Conservation (phyloP, 2,888 invertebrate genomes). For the Lathronympha strigana region DNA sequence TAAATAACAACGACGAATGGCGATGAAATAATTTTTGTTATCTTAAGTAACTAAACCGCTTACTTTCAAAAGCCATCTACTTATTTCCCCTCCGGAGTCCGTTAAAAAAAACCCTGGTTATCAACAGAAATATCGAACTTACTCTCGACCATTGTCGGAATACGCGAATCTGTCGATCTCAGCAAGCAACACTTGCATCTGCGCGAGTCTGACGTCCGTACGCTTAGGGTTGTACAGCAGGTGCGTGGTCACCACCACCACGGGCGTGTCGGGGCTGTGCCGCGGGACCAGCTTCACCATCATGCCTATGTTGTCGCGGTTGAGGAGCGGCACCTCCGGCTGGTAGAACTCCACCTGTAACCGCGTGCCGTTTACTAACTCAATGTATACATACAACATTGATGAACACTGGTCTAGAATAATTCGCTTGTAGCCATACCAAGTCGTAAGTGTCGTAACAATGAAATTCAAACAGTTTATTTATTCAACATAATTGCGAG, state of each 20-base stretch:
- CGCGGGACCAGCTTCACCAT: conserved; percentile 89
- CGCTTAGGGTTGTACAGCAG: conserved; percentile 95
- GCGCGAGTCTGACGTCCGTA: conserved; percentile 95
- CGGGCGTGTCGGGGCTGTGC: conserved; percentile 70
- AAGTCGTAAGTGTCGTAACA: too few species aligned
- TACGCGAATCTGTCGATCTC: conserved; percentile 92
- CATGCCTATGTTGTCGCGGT: conserved; percentile 95
- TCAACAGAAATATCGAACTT: conserved; percentile 45
- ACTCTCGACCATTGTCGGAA: conserved; percentile 59
- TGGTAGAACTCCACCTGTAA: conserved; percentile 86
- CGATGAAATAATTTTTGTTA: too few species aligned
- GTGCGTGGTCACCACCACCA: conserved; percentile 97
- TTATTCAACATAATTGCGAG: too few species aligned
- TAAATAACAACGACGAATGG: too few species aligned
- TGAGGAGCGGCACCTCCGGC: conserved; percentile 86
- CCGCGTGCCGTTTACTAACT: neutral
- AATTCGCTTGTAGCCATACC: too few species aligned
- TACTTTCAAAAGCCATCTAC: too few species aligned
- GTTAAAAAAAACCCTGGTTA: neutral
- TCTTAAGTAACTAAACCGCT: too few species aligned
- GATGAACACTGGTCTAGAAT: neutral
- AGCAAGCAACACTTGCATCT: conserved; percentile 92
- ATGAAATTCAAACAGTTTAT: too few species aligned
- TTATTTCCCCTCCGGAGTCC: too few species aligned
- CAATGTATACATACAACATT: neutral